A percentile compares a stretch with the other conserved stretches of the same genome.
phyloP scores from a whole-genome alignment of 2,888 invertebrate species.

The Polietes domitor region DNA sequence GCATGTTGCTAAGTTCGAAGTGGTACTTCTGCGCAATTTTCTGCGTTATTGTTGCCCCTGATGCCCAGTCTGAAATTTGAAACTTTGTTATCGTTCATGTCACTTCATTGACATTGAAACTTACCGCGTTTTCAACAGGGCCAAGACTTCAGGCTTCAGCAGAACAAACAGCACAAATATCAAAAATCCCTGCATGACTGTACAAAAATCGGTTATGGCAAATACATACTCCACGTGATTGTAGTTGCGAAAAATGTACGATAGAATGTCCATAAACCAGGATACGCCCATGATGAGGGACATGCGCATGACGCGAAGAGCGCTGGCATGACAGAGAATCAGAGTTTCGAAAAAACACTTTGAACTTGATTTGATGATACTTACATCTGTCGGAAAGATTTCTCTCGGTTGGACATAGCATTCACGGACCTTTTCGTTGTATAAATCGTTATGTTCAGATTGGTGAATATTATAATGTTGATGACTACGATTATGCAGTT shows the following conservation, averaged over 20 bases:
- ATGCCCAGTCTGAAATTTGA: background rate
- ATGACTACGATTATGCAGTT: slow-evolving; percentile 74
- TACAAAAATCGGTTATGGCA: slow-evolving; percentile 60
- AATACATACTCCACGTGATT: slow-evolving; percentile 52
- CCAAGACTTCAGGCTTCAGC: slow-evolving; percentile 70
- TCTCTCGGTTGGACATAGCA: slow-evolving; percentile 68
- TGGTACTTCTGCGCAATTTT: too few species aligned
- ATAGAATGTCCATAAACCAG: slow-evolving; percentile 90
- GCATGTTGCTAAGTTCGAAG: too few species aligned
- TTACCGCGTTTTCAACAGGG: background rate
- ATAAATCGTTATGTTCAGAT: slow-evolving; percentile 74
- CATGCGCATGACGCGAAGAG: slow-evolving; percentile 88
- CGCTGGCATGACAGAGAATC: slow-evolving; percentile 81
- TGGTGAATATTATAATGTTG: slow-evolving; percentile 74
- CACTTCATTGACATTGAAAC: background rate
- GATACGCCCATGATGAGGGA: slow-evolving; percentile 90
- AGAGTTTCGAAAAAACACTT: too few species aligned
- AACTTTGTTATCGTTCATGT: background rate
- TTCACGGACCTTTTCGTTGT: slow-evolving; percentile 71
- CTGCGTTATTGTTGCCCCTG: background rate
- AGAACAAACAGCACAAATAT: slow-evolving; percentile 74
- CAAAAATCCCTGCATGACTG: slow-evolving; percentile 71
- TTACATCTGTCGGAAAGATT: slow-evolving; percentile 1
- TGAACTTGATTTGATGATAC: background rate
- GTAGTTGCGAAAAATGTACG: slow-evolving; percentile 81